Base-by-base conservation (phyloP, 2,888 invertebrate genomes). In the Drosophila mercatorum region DNA sequence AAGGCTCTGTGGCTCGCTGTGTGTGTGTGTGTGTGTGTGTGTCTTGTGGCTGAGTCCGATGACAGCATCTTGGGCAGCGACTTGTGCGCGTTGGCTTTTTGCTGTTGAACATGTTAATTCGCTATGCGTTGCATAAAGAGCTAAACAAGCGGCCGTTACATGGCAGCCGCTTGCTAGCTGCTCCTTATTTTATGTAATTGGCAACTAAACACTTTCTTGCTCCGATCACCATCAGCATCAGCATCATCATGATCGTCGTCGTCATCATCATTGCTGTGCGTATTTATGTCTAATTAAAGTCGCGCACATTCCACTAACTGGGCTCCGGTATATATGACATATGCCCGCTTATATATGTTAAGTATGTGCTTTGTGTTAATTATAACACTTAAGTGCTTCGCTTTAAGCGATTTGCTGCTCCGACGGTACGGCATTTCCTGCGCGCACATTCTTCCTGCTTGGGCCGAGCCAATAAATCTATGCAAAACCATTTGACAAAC, bases 111-210 rank as follows among this genome's bases (percentile, higher is more conserved):
- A 87, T 87, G 90, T 87, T 87, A 87, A 90, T 87, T 87, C 82
- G 66, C 56, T 17, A 65, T 80, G 82, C 77, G 75, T 86, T 86
- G 90, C 90, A 90, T 89, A 82, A 89, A 88, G 68, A 80, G 83
- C 74, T 76, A 76, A 84, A 71, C 76, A 65, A 62, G 53, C 60
- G 43, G 43, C 83, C 89, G 87, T 83, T 90, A 86, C 89, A 80
- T 75, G 87, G 67, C 89, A 80, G 64, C 51, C 73, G 75, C 72
- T 88, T 74, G 73, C 75, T 63, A 65, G 78, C 71, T 88, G 88
- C 90, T 90, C 89, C 90, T 89, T 90, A 89, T 89, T 87, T 87
- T 87, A 89, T 87, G 86, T 87, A 87, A 87, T 87, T 87, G 90
- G 70, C 72, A 85, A 71, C 89, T 85, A 89, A 87, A 87, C 86